Base-by-base conservation (phyloP, 53 echinoderm and acorn worm species). In the Paracentrotus lividus region DNA sequence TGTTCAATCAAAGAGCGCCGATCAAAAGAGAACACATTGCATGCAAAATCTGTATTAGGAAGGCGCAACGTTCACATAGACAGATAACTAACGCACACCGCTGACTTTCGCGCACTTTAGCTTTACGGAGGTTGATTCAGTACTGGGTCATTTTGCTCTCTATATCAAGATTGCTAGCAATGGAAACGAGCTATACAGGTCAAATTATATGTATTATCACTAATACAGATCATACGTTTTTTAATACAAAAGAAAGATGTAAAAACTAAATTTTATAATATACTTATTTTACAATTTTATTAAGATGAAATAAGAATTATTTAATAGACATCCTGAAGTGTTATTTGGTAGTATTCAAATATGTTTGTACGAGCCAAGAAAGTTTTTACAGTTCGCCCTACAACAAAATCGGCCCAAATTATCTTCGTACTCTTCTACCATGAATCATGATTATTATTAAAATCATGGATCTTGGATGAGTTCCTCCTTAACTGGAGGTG, bases 1-100 rank as follows among this genome's bases (percentile, higher is more conserved):
- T 87, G 87, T 87, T 36, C 84, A 47, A 42, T 47, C 7, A 45
- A 49, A 26, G 84, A 84, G 45, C 84, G 49, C 84, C 45, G 84
- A 84, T 26, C 49, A 24, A 84, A 84, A 84, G 49, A 49, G 49
- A 45, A 10, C 24, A 3, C 84, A 47, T 4, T 36, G 9, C 34
- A 68, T 14, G 68, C 32, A 16, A 60, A 23, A 14, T 60, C 24
- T 60, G 16, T 24, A 26, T 26, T n/a, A n/a, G n/a, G n/a, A n/a
- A n/a, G n/a, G n/a, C n/a, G n/a, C n/a, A n/a, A n/a, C n/a, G n/a
- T 51, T 51, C 12, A 51, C 55, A 55, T 55, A 55, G 55, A 5
- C 10, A 49, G 49, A 5, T 49, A 65, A 8, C 26, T 34, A 68
- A 27, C 21, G 65, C 33, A 27, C 14, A 16, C 36, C 13, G 24